phyloP scores from a whole-genome alignment of 2,113 vertebrate species.

The Otus sunia region DNA sequence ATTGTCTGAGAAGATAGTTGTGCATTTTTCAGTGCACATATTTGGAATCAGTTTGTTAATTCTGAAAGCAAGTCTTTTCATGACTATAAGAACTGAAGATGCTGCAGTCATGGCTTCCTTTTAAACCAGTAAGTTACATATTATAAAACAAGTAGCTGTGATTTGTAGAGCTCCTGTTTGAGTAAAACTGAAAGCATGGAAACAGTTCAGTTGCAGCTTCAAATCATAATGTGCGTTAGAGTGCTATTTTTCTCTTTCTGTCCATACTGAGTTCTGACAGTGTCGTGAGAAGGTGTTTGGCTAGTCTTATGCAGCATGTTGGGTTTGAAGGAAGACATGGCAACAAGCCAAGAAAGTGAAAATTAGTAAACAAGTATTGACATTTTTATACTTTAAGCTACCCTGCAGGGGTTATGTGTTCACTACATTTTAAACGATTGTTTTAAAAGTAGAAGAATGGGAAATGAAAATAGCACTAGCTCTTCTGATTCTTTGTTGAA shows the following conservation, averaged over 20 bases:
- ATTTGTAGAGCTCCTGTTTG: conserved; percentile 52
- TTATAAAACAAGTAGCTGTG: conserved; percentile 20
- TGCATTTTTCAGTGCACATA: not conserved
- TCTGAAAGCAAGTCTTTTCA: conserved; percentile 44
- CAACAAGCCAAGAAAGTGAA: conserved; percentile 67
- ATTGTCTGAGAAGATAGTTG: conserved; percentile 34
- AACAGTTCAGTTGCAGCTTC: conserved; percentile 59
- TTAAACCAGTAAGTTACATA: conserved; percentile 44
- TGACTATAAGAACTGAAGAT: conserved; percentile 27
- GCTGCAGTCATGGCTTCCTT: conserved; percentile 63
- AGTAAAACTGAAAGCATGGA: conserved; percentile 52
- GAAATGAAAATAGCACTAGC: conserved; percentile 61
- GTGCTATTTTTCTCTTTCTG: conserved; percentile 11
- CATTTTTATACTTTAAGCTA: conserved; percentile 37
- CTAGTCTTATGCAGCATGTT: conserved; percentile 22
- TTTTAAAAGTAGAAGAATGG: conserved; percentile 56
- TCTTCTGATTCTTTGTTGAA: conserved; percentile 48
- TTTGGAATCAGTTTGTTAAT: conserved; percentile 47
- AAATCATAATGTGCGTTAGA: not conserved
- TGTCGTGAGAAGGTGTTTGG: conserved; percentile 41
- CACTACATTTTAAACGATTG: conserved; percentile 28
- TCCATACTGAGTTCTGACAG: conserved; percentile 26
- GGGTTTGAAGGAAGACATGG: conserved; percentile 73
- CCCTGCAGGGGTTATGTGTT: conserved; percentile 68
- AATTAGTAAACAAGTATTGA: conserved; percentile 58